Conservation (phyloP, 2,888 invertebrate genomes). For the Andrena haemorrhoa region DNA sequence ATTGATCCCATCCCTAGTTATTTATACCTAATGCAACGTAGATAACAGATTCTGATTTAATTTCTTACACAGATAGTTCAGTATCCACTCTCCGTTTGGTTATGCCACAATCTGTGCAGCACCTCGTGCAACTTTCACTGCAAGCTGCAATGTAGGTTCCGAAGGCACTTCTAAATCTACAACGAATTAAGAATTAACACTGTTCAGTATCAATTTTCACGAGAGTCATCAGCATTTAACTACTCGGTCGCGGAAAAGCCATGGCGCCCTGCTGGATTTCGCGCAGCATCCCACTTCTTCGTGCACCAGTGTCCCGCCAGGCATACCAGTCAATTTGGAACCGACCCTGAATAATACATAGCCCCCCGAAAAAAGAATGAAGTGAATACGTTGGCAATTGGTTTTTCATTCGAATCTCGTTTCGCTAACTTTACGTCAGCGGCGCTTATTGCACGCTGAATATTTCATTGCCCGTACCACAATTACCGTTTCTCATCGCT, state of each 20-base stretch:
- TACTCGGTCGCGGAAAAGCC: neutral
- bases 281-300: conserved; percentile 15
- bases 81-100: too few relatives aligned
- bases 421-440: conserved; percentile 53
- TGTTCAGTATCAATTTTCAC: too few relatives aligned
- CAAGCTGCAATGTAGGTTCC: too few relatives aligned
- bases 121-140: too few relatives aligned
- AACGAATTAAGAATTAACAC: too few relatives aligned
- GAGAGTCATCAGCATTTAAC: neutral
- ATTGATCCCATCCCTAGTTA: too few relatives aligned
- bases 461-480: conserved; percentile 49
- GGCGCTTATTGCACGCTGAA: conserved; percentile 61
- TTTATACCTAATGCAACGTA: too few relatives aligned
- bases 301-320: neutral
- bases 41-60: too few relatives aligned
- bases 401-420: conserved; percentile 59
- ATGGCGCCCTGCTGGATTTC: neutral
- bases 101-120: too few relatives aligned
- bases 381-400: conserved; percentile 47
- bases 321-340: conserved; percentile 34
- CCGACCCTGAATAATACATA: conserved; percentile 45
- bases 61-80: too few relatives aligned
- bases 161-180: too few relatives aligned
- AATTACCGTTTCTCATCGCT: conserved; percentile 58
- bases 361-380: conserved; percentile 27